These are phyloP conservation scores for Coregonus clupeaformis DNA, from an alignment of 2,113 vertebrate genomes.

Conservation along the genomic window DNA sequence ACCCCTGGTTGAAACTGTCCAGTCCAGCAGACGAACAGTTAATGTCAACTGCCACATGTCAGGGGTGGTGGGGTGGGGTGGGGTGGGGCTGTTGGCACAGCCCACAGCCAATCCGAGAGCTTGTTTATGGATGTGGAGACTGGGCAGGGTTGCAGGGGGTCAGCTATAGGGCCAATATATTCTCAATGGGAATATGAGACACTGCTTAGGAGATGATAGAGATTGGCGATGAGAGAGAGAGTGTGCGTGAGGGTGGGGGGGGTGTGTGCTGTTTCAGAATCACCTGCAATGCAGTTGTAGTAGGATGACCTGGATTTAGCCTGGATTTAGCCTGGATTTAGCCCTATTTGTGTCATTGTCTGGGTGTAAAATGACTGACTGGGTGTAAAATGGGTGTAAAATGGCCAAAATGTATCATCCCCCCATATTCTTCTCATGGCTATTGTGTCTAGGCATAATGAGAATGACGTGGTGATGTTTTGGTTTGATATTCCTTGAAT, in stretches of 20 bases:
- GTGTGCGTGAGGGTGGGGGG: background rate
- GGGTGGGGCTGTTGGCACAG: slow-evolving; percentile 47
- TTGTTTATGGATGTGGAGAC: slow-evolving; percentile 44
- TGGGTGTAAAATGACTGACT: background rate
- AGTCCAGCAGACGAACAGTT: slow-evolving; percentile 20
- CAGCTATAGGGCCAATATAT: slow-evolving; percentile 24
- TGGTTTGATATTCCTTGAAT: too few relatives aligned
- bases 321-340: slow-evolving; percentile 30
- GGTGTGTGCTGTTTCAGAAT: slow-evolving; percentile 12
- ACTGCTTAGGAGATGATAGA: slow-evolving; percentile 4
- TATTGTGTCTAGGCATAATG: too few relatives aligned
- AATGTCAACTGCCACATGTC: slow-evolving; percentile 43
- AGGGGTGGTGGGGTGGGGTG: slow-evolving; percentile 55
- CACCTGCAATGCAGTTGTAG: slow-evolving; percentile 55
- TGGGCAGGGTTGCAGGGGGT: slow-evolving; percentile 45
- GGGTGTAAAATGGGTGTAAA: background rate
- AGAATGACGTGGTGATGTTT: too few relatives aligned
- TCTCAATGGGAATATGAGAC: slow-evolving; percentile 7
- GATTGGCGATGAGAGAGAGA: background rate
- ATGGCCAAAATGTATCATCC: background rate
- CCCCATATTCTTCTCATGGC: background rate
- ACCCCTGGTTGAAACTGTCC: background rate
- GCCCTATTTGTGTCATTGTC: background rate
- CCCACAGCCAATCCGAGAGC: slow-evolving; percentile 47
- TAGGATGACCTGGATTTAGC: slow-evolving; percentile 46